These are phyloP conservation scores for Spodoptera frugiperda DNA, from an alignment of 1,140 invertebrate genomes.

Conservation along the genomic window DNA sequence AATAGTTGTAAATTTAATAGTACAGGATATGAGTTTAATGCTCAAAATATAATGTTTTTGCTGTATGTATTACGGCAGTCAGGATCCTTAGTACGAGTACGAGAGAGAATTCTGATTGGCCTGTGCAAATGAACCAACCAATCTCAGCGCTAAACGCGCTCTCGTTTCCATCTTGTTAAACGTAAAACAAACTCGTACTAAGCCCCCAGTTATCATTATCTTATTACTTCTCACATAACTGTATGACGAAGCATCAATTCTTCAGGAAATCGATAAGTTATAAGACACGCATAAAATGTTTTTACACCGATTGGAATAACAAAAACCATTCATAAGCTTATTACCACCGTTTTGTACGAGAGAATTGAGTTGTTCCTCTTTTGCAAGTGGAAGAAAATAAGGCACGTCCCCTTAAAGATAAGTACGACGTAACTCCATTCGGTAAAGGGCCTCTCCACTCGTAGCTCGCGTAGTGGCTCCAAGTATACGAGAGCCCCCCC, in stretches of 20 bases:
- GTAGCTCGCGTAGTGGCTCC: slow-evolving; percentile 70
- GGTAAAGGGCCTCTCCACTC: slow-evolving; percentile 81
- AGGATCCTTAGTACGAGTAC: too few species aligned
- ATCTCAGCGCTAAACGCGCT: too few species aligned
- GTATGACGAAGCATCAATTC: neutral
- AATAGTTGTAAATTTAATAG: too few species aligned
- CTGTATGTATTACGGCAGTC: too few species aligned
- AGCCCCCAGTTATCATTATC: too few species aligned
- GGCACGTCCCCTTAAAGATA: slow-evolving; percentile 81
- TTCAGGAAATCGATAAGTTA: neutral
- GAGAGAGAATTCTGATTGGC: too few species aligned
- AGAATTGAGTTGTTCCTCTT: slow-evolving; percentile 71
- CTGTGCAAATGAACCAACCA: too few species aligned
- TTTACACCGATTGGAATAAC: slow-evolving; percentile 51
- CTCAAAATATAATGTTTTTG: too few species aligned
- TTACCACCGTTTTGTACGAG: slow-evolving; percentile 66
- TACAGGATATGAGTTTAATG: too few species aligned
- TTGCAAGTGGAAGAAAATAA: slow-evolving; percentile 76
- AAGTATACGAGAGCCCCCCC: slow-evolving; percentile 68
- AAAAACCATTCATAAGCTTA: slow-evolving; percentile 65
- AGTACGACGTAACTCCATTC: slow-evolving; percentile 84
- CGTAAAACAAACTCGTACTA: too few species aligned
- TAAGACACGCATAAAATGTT: slow-evolving; percentile 34
- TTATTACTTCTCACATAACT: too few species aligned
- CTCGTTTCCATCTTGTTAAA: too few species aligned